Evolutionary conservation across 1,140 invertebrate genomes (phyloP), one percentile per base, ranked within the genome.

Genomic region (Drosophila erecta): DNA sequence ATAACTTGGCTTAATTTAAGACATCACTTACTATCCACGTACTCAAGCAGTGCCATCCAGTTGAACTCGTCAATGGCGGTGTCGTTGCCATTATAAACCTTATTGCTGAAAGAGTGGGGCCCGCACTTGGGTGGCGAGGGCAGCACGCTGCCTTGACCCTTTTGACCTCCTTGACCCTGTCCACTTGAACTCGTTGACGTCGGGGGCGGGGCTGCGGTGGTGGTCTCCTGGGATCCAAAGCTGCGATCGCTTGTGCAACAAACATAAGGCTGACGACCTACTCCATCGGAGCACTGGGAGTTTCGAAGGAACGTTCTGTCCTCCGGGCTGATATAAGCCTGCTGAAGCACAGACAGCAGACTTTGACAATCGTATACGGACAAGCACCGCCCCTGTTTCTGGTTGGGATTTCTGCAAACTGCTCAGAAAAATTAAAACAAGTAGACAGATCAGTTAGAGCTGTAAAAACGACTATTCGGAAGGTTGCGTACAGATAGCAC

Each of bases 41-140:
- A 95, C 72, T 94, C 94, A 22, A 96, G 81, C 0, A 95, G 90
- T 0, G 91, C 94, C 93, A 95, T 94, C 95, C 95, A 94, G 1
- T 93, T 93, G 78, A 93, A 94, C 71, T 94, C 94, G 37, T 94
- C 93, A 15, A 94, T 40, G 0, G 67, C 76, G 4, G 94, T 93
- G 53, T 93, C 80, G 10, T 83, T 92, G 51, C 91, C 91, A 65
- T 86, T 92, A 56, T 92, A 92, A 27, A 92, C 79, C 46, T 76
- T 81, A 56, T 90, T 41, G 30, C 38, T 20, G 17, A 91, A 73
- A 0, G 91, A 75, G 14, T 67, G 38, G 3, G 76, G 74, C 10
- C 91, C 91, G 51, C 91, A 92, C 2, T 66, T 66, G 0, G 91
- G 86, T 3, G 80, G 62, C 20, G 35, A 55, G 2, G 91, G 91